These are phyloP conservation scores for Eumeta japonica DNA, from an alignment of 1,140 invertebrate genomes.

Conservation along the genomic window DNA sequence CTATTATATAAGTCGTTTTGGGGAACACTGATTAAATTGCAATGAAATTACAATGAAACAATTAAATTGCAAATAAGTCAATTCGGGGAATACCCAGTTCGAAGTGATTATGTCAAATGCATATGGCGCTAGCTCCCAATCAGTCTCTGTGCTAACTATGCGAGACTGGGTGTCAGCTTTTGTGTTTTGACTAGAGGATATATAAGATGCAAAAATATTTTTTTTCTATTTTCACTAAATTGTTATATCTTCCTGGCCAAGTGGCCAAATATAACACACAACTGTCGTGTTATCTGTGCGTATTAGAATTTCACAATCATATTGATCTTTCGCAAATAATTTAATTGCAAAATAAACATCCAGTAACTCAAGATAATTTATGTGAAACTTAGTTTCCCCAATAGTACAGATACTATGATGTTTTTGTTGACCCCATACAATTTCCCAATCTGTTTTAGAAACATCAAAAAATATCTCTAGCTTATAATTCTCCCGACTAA, in stretches of 20 bases:
- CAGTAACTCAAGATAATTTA: conserved; percentile 17
- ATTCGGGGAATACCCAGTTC: too few relatives aligned
- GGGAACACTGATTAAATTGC: too few relatives aligned
- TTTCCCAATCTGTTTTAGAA: conserved; percentile 16
- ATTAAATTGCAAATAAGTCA: too few relatives aligned
- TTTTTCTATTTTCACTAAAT: conserved; percentile 16
- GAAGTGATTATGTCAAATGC: too few relatives aligned
- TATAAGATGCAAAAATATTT: conserved; percentile 18
- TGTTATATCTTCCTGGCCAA: conserved; percentile 18
- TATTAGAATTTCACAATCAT: conserved; percentile 15
- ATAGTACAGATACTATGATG: conserved; percentile 18
- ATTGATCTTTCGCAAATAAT: conserved; percentile 17
- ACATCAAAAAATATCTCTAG: conserved; percentile 6
- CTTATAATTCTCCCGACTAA: not conserved
- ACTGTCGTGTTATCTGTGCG: conserved; percentile 20
- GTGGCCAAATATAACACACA: conserved; percentile 11
- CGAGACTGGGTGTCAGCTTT: conserved; percentile 12
- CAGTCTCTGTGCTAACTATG: conserved; percentile 6
- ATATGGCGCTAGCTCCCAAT: conserved; percentile 15
- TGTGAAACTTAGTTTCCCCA: conserved; percentile 8
- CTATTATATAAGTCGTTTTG: too few relatives aligned
- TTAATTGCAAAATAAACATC: conserved; percentile 21
- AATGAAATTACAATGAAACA: too few relatives aligned
- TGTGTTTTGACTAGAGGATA: conserved; percentile 12
- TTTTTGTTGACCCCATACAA: conserved; percentile 10